Base-by-base conservation (phyloP, 92 coral and sea anemone genomes). In the Actinernus sp. region DNA sequence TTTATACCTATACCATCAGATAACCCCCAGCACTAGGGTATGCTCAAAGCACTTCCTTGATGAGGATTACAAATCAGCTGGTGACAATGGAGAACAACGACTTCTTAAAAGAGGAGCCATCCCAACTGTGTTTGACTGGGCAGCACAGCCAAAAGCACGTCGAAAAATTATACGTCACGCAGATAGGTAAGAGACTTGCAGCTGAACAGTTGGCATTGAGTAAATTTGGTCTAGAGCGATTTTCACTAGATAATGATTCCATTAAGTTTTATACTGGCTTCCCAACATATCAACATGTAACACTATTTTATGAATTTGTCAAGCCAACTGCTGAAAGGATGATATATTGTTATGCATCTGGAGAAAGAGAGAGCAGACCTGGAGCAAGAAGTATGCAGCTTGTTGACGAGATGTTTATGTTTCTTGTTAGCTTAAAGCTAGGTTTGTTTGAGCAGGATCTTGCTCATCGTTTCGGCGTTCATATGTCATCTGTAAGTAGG, bases 381-480 rank as follows among this genome's bases (percentile, higher is more conserved):
- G 19, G 27, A 9, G 12, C 65, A 6, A 18, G 75, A 33, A 76
- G 50, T 55, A 54, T 76, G 66, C 59, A 9, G 13, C 20, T 65
- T 39, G 46, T 76, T 38, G 75, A 76, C 55, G 74, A 75, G 54
- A 12, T 75, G 39, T 75, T 75, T 63, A 33, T 75, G 75, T 75
- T 74, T 32, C 51, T 60, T 14, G 71, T 74, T 30, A 49, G 73
- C 13, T 24, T 74, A 2, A 63, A 41, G 47, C 73, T 65, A 49
- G 83, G 83, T 34, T 25, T 76, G 28, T 65, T 76, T 76, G 83
- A 40, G 27, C 75, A 53, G 34, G 90, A 84, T 27, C 31, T 81
- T 11, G 80, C 90, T 14, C 57, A 29, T 26, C 51, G 90, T 36
- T 73, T 74, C 78, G 63, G 66, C 5, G 48, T 89, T n/a, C 78